Evolutionary conservation across 2,888 invertebrate genomes (phyloP).

Genomic region (Nymphalis urticae): DNA sequence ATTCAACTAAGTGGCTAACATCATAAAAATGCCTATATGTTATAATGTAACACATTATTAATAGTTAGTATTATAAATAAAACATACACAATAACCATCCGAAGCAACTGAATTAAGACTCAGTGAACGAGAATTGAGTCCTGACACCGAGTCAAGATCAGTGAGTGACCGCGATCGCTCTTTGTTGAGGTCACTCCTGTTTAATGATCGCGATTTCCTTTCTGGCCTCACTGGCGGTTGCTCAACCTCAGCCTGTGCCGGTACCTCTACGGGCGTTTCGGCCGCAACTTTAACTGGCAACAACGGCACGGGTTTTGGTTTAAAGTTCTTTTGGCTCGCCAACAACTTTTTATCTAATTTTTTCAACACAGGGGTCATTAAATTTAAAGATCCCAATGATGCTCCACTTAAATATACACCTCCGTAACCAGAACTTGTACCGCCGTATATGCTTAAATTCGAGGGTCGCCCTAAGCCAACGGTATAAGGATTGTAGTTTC

Average conservation of each 20-base stretch:
- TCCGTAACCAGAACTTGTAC: conserved; percentile 85
- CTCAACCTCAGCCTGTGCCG: conserved; percentile 39
- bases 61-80: conserved; percentile 17
- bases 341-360: conserved; percentile 74
- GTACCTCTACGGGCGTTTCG: conserved; percentile 42
- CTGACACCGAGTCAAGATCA: conserved; percentile 58
- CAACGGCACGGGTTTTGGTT: conserved; percentile 66
- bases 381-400: conserved; percentile 80
- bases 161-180: conserved; percentile 73
- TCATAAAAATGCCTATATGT: not conserved
- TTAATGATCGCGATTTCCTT: conserved; percentile 57
- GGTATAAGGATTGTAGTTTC: conserved; percentile 75
- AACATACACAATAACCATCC: conserved; percentile 92
- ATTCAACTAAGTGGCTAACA: not conserved
- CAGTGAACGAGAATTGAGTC: conserved; percentile 79
- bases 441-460: conserved; percentile 81
- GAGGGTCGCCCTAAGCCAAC: conserved; percentile 69
- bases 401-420: conserved; percentile 84
- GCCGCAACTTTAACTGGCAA: conserved; percentile 57
- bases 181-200: conserved; percentile 59
- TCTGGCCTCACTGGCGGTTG: conserved; percentile 60
- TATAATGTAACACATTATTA: not conserved
- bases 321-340: conserved; percentile 77
- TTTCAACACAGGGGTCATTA: conserved; percentile 79
- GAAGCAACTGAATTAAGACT: conserved; percentile 88